Evolutionary conservation across 2,888 invertebrate species (phyloP), one percentile per base, ranked within the genome.

Genomic region (Caenorhabditis drosophilae): DNA sequence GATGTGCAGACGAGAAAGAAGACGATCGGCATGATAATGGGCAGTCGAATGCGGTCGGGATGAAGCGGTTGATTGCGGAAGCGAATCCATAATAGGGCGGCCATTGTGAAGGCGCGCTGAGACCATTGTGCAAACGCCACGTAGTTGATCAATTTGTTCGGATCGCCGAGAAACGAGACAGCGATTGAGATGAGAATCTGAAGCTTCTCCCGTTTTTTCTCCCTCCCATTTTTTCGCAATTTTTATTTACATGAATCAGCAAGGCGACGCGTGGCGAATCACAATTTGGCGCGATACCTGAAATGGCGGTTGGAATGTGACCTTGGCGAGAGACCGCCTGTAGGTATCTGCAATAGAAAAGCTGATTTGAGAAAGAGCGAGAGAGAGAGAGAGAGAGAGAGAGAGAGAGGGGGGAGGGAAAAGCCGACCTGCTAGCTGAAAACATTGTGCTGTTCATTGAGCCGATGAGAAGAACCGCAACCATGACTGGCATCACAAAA

Each of bases 121-220:
- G 75, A 72, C 82, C 82, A 82, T 49, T 77, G 77, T 2, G 77
- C 74, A 45, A 81, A 80, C 7, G 76, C 76, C 7, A 78, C 76
- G 58, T 79, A 81, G 58, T 76, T 75, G 54, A 81, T 77, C 41
- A 81, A 50, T 26, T 77, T 67, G 49, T 76, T 60, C 34, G 78
- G 66, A 50, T 78, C 70, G 11, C 79, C 80, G 34, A 71, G 52
- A 46, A 80, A 78, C 2, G 78, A 75, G 27, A 81, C 69, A 12
- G 61, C 62, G 48, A 81, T 75, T 1, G 70, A 57, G 42, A 73
- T 70, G 20, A 74, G 53, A 18, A 74, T 66, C 75, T 75, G 48
- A 12, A 71, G 52, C n/a, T 25, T 11, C n/a, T n/a, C n/a, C n/a
- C n/a, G 18, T 23, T 18, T 31, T 6, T 12, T 31, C 31, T 9